A percentile compares a stretch with the other conserved stretches of the same genome.
phyloP scores from a whole-genome alignment of 2,113 vertebrate species.

The Nycticebus coucang region DNA sequence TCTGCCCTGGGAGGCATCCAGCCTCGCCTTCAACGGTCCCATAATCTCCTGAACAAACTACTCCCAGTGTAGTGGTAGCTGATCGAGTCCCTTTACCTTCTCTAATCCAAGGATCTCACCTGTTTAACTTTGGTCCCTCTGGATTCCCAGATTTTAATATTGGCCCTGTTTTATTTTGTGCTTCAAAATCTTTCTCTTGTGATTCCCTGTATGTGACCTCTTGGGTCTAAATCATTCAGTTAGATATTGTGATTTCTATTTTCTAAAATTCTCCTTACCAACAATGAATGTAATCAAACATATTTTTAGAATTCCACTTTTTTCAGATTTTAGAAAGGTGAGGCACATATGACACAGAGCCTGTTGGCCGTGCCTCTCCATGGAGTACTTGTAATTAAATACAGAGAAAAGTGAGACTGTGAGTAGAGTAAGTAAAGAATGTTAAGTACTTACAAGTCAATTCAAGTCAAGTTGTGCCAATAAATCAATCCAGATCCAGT shows the following conservation, averaged over 20 bases:
- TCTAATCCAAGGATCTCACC: background rate
- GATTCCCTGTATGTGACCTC: background rate
- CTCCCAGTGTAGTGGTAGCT: background rate
- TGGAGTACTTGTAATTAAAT: background rate
- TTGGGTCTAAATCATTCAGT: background rate
- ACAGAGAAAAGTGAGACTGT: background rate
- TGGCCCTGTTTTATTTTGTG: background rate
- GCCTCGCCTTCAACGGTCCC: background rate
- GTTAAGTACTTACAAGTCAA: background rate
- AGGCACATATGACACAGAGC: background rate
- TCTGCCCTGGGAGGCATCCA: background rate
- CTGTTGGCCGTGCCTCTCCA: fast-evolving
- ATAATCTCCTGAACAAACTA: background rate
- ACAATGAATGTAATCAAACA: background rate
- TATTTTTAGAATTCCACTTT: background rate
- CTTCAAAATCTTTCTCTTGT: background rate
- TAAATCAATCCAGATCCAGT: background rate
- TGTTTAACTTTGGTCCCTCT: background rate
- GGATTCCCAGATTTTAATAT: background rate
- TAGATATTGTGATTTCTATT: background rate
- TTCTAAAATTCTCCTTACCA: background rate
- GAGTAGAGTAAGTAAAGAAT: background rate
- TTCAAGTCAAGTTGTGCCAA: background rate
- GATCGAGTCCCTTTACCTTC: background rate
- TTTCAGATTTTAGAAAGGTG: background rate